These are phyloP conservation scores for Sylvietta virens DNA, from an alignment of 2,113 vertebrate genomes.

Conservation along the genomic window DNA sequence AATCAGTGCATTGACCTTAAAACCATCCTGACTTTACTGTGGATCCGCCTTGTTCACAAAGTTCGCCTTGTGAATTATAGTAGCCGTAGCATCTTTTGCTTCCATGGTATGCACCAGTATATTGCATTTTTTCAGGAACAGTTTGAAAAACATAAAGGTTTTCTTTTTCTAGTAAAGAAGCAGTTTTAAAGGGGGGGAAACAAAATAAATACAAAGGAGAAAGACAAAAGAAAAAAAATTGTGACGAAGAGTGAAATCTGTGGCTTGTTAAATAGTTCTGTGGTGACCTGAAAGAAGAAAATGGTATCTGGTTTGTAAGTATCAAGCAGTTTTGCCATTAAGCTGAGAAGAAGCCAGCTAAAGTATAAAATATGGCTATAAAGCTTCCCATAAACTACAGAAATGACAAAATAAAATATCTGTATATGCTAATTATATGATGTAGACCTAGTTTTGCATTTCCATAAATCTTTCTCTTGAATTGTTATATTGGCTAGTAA, in stretches of 20 bases:
- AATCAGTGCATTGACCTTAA: slow-evolving; percentile 42
- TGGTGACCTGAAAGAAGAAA: neutral
- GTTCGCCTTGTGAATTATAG: slow-evolving; percentile 40
- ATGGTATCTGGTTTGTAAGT: neutral
- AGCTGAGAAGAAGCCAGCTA: neutral
- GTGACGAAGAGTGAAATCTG: neutral
- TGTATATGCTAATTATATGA: neutral
- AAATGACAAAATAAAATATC: slow-evolving; percentile 3
- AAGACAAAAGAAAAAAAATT: neutral
- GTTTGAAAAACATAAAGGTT: neutral
- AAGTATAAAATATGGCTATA: neutral
- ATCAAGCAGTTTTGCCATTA: neutral
- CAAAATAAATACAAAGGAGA: neutral
- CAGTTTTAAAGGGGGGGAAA: neutral
- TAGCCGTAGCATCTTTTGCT: neutral
- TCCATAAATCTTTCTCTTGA: neutral
- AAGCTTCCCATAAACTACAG: neutral
- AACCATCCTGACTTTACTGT: slow-evolving; percentile 13
- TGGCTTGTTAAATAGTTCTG: neutral
- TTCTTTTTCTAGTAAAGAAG: neutral
- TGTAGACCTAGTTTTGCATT: slow-evolving; percentile 4
- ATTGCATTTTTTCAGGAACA: neutral
- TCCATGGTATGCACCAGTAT: neutral
- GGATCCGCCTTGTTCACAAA: neutral
- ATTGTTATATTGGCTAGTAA: neutral